Evolutionary conservation across 2,797 vertebrate genomes (phyloP).

Genomic region (Bryconaethiops microstoma): DNA sequence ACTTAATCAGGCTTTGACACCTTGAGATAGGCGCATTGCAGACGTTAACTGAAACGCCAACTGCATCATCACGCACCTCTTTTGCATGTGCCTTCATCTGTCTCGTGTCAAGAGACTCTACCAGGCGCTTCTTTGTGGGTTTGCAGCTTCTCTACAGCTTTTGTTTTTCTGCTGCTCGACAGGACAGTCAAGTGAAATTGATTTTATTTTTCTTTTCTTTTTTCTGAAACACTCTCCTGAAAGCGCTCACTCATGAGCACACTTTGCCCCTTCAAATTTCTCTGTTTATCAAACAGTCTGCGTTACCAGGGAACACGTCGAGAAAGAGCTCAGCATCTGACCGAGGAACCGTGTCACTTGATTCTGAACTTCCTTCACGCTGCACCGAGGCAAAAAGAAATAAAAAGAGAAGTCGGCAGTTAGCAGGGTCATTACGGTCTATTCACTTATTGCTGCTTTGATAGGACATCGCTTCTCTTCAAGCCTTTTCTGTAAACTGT

Average conservation of each 20-base stretch:
- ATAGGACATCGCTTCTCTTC: neutral
- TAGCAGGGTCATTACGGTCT: slow-evolving; percentile 29
- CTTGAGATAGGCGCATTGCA: slow-evolving; percentile 61
- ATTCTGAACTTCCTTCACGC: slow-evolving; percentile 52
- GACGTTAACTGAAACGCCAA: slow-evolving; percentile 57
- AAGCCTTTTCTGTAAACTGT: neutral
- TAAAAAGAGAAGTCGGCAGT: slow-evolving; percentile 44
- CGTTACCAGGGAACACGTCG: slow-evolving; percentile 49
- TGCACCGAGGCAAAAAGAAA: slow-evolving; percentile 24
- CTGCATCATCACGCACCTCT: slow-evolving; percentile 33
- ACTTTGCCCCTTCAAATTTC: slow-evolving; percentile 21
- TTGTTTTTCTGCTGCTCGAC: too few relatives aligned
- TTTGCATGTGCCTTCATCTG: slow-evolving; percentile 10
- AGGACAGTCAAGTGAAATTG: neutral
- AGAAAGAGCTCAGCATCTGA: slow-evolving; percentile 53
- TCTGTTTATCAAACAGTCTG: slow-evolving; percentile 51
- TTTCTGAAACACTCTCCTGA: neutral
- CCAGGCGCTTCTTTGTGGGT: neutral
- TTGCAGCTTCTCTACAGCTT: neutral
- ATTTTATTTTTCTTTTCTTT: neutral
- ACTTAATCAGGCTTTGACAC: slow-evolving; percentile 74
- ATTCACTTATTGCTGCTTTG: slow-evolving; percentile 29
- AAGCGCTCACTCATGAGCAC: slow-evolving; percentile 12
- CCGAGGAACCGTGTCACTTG: slow-evolving; percentile 47
- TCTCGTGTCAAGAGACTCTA: neutral